A percentile compares a stretch with the other conserved stretches of the same genome.
phyloP scores from a whole-genome alignment of 2,888 invertebrate genomes.

The Mycalesis mineus region DNA sequence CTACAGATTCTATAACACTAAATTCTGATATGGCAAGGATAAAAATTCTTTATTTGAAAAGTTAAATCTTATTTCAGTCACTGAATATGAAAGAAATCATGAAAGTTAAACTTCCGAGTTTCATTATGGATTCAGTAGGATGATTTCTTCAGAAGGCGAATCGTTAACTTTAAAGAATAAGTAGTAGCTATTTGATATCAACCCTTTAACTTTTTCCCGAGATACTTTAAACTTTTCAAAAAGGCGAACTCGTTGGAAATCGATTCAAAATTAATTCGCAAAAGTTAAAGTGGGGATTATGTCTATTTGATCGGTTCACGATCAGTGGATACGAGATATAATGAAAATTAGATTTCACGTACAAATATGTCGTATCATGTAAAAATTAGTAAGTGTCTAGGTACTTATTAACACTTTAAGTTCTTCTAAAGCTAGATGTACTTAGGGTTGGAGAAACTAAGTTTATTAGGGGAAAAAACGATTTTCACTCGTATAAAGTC shows the following conservation, averaged over 20 bases:
- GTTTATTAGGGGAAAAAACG: too few relatives aligned
- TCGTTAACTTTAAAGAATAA: conserved; percentile 48
- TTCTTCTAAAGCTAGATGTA: too few relatives aligned
- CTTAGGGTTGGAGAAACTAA: too few relatives aligned
- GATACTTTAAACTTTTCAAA: conserved; percentile 49
- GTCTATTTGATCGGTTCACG: conserved; percentile 56
- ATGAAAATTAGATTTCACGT: neutral
- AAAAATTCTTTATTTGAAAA: too few relatives aligned
- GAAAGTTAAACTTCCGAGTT: neutral
- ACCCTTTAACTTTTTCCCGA: conserved; percentile 59
- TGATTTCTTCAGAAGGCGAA: conserved; percentile 33
- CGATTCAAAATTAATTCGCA: conserved; percentile 73
- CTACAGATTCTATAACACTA: too few relatives aligned
- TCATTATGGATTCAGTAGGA: neutral
- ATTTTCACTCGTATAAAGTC: too few relatives aligned
- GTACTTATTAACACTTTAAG: too few relatives aligned
- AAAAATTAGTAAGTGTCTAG: too few relatives aligned
- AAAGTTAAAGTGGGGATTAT: conserved; percentile 77
- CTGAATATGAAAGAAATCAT: neutral
- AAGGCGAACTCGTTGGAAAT: conserved; percentile 56
- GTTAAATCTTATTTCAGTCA: too few relatives aligned
- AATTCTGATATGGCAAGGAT: too few relatives aligned
- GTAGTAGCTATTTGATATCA: conserved; percentile 47
- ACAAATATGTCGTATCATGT: too few relatives aligned
- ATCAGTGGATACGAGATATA: conserved; percentile 28